A percentile compares a stretch with the other conserved stretches of the same genome.
Evolutionary conservation across 1,140 invertebrate genomes (phyloP).

Genomic region (Mesaphorura yosii): DNA sequence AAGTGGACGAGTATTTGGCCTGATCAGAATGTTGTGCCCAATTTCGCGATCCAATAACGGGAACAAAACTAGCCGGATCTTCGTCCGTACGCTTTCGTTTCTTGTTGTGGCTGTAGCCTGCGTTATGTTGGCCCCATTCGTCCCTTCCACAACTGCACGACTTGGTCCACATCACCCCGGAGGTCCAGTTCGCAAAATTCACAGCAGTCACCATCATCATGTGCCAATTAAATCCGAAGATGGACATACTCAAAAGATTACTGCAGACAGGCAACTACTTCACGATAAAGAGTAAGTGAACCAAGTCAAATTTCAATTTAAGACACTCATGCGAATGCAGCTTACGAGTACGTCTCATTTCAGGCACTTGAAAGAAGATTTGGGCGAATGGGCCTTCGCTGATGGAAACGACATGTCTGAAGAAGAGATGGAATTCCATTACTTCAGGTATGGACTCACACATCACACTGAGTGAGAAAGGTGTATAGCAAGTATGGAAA

Average conservation of each 20-base stretch:
- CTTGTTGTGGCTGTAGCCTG: too few relatives aligned
- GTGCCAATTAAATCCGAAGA: conserved; percentile 39
- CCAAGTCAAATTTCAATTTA: background rate
- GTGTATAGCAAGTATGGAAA: background rate
- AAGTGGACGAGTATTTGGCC: too few relatives aligned
- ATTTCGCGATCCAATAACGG: too few relatives aligned
- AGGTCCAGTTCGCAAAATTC: conserved; percentile 38
- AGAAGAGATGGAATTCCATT: conserved; percentile 59
- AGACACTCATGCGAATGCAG: too few relatives aligned
- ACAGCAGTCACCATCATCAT: conserved; percentile 16
- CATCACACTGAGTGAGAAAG: background rate
- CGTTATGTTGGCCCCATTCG: too few relatives aligned
- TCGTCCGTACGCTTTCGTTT: too few relatives aligned
- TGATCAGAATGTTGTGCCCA: too few relatives aligned
- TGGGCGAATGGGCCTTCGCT: conserved; percentile 43
- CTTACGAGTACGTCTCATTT: too few relatives aligned
- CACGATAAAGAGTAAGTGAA: conserved; percentile 52
- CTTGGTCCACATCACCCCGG: conserved; percentile 63
- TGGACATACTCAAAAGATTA: conserved; percentile 44
- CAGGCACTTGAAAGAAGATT: conserved; percentile 62
- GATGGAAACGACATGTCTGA: conserved; percentile 52
- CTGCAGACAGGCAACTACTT: conserved; percentile 50
- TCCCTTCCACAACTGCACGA: too few relatives aligned
- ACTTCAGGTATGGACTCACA: conserved; percentile 44
- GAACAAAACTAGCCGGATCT: too few relatives aligned